Percentiles rank a stretch among this genome's conserved stretches.
phyloP scores from a whole-genome alignment of 2,113 vertebrate genomes.

The Ochotona princeps region DNA sequence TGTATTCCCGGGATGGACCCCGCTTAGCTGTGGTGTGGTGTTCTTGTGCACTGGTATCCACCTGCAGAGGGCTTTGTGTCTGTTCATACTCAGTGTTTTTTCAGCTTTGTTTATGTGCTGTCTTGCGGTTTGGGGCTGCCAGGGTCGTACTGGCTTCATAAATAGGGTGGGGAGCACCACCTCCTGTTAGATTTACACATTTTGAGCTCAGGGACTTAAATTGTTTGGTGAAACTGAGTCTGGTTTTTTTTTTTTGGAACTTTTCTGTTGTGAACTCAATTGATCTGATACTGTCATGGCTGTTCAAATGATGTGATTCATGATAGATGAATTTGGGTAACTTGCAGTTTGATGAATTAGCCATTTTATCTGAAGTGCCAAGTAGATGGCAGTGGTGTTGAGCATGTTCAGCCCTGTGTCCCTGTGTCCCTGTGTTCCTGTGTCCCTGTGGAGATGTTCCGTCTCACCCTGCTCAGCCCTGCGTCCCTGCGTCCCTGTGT shows the following conservation, averaged over 20 bases:
- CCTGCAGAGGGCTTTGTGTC: not conserved
- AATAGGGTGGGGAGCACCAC: not conserved
- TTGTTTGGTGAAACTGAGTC: not conserved
- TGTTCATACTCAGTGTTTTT: not conserved
- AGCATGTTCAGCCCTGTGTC: not conserved
- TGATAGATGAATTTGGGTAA: not conserved
- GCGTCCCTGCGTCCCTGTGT: no score
- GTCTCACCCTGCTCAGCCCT: no score
- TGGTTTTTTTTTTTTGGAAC: not conserved
- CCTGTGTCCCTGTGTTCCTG: not conserved
- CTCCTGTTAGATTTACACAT: not conserved
- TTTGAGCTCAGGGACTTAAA: not conserved
- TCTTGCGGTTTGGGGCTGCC: not conserved
- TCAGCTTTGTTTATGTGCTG: not conserved
- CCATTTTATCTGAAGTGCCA: not conserved
- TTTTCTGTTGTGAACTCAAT: not conserved
- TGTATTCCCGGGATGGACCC: not conserved
- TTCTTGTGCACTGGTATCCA: not conserved
- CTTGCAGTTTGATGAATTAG: not conserved
- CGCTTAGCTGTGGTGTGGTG: rapidly evolving
- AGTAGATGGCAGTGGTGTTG: not conserved
- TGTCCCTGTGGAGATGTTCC: no score
- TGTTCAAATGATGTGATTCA: not conserved
- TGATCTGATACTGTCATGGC: not conserved
- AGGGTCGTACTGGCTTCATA: not conserved